Evolutionary conservation across 1,140 invertebrate species (phyloP).

Genomic region (Subanguina moxae): DNA sequence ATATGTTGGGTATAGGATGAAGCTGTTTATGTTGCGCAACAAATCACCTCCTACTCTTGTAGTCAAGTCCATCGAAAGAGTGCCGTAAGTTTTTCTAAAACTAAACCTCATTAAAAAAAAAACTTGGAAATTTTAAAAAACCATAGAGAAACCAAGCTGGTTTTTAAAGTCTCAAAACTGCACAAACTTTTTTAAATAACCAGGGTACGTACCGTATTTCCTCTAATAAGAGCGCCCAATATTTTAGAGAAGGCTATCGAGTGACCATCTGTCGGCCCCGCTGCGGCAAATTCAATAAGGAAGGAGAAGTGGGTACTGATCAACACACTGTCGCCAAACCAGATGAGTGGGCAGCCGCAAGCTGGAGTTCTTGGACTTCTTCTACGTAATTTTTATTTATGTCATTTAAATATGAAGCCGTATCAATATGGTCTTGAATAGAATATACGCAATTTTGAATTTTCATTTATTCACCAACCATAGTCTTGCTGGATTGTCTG

Average conservation of each 20-base stretch:
- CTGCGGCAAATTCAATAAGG: constrained; percentile 45
- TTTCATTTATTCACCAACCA: too few relatives aligned
- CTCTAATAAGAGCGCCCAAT: too few relatives aligned
- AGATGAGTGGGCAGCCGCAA: constrained; percentile 49
- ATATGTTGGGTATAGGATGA: constrained; percentile 54
- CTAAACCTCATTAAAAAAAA: background rate
- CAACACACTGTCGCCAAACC: constrained; percentile 32
- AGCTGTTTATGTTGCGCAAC: constrained; percentile 54
- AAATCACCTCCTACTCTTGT: constrained; percentile 55
- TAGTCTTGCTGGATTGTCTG: too few relatives aligned
- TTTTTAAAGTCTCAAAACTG: background rate
- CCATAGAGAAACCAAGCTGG: background rate
- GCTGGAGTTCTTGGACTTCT: constrained; percentile 53
- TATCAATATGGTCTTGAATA: too few relatives aligned
- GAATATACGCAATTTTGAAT: too few relatives aligned
- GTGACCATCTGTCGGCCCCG: constrained; percentile 59
- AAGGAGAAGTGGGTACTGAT: constrained; percentile 39
- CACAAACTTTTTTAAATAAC: constrained; percentile 5
- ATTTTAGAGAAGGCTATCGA: constrained; percentile 53
- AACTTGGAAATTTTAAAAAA: background rate
- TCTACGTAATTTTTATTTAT: constrained; percentile 28
- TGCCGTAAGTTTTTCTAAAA: constrained; percentile 40
- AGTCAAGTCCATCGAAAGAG: constrained; percentile 56
- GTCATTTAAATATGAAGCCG: background rate
- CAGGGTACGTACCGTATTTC: constrained; percentile 2